These are phyloP conservation scores for Apteryx mantelli DNA, from an alignment of 2,113 vertebrate genomes.

Conservation along the genomic window DNA sequence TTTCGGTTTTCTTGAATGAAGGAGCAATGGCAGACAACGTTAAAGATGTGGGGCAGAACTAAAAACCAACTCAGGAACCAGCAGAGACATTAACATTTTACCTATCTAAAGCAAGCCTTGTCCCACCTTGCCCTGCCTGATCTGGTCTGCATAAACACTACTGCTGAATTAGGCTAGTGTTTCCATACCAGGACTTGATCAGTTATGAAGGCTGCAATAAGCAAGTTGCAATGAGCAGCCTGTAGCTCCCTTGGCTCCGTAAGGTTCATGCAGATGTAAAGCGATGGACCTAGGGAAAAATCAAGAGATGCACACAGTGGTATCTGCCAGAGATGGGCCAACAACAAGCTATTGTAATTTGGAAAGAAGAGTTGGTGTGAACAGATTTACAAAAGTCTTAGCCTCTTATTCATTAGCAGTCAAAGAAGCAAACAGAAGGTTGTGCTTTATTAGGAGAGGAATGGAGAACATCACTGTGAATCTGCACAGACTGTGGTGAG, in stretches of 20 bases:
- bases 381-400: background rate
- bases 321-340: background rate
- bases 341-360: background rate
- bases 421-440: background rate
- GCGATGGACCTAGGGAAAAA: background rate
- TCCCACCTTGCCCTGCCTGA: background rate
- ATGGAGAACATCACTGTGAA: background rate
- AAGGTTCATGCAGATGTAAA: background rate
- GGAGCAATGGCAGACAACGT: background rate
- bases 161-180: background rate
- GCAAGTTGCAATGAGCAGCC: background rate
- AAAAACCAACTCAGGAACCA: background rate
- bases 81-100: background rate
- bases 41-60: background rate
- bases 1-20: background rate
- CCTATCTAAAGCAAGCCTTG: background rate
- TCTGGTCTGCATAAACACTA: background rate
- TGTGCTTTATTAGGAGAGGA: background rate
- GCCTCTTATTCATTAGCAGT: background rate
- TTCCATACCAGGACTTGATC: background rate
- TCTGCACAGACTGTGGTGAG: accelerated
- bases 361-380: background rate
- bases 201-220: background rate
- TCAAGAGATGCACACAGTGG: background rate
- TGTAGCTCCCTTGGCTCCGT: background rate